These are phyloP conservation scores for Caenorhabditis becei DNA, from an alignment of 2,888 invertebrate genomes.

Conservation along the genomic window DNA sequence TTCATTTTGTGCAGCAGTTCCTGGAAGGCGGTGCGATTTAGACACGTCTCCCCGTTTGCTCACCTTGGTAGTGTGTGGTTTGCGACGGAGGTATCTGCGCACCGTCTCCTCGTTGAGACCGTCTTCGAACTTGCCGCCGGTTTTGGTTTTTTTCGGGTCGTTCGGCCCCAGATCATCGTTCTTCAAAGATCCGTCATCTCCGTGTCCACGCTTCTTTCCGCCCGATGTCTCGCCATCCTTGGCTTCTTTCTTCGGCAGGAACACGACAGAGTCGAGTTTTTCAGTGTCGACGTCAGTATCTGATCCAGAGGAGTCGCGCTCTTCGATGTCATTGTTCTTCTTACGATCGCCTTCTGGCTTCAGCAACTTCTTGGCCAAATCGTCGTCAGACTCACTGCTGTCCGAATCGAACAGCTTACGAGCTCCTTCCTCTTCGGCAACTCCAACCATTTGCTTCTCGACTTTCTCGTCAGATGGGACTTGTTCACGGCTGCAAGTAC, in stretches of 20 bases:
- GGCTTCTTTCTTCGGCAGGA: slow-evolving; percentile 72
- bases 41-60: not conserved
- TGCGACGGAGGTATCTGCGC: slow-evolving; percentile 93
- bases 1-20: slow-evolving; percentile 71
- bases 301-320: slow-evolving; percentile 77
- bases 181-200: slow-evolving; percentile 20
- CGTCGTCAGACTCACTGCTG: slow-evolving; percentile 67
- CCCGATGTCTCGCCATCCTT: slow-evolving; percentile 32
- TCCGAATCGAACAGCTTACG: slow-evolving; percentile 79
- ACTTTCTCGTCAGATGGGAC: slow-evolving; percentile 84
- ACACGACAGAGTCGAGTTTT: slow-evolving; percentile 79
- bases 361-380: slow-evolving; percentile 70
- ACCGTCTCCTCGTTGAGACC: slow-evolving; percentile 83
- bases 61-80: slow-evolving; percentile 98
- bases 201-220: slow-evolving; percentile 60
- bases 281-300: slow-evolving; percentile 83
- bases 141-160: slow-evolving; percentile 67
- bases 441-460: slow-evolving; percentile 90
- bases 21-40: slow-evolving; percentile 13
- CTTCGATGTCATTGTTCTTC: slow-evolving; percentile 68
- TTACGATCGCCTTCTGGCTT: slow-evolving; percentile 62
- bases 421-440: slow-evolving; percentile 92
- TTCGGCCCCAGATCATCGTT: slow-evolving; percentile 49
- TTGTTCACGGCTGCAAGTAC: slow-evolving; percentile 75
- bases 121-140: slow-evolving; percentile 61